These are phyloP conservation scores for Amiota mariae DNA, from an alignment of 2,888 invertebrate genomes.

Conservation along the genomic window DNA sequence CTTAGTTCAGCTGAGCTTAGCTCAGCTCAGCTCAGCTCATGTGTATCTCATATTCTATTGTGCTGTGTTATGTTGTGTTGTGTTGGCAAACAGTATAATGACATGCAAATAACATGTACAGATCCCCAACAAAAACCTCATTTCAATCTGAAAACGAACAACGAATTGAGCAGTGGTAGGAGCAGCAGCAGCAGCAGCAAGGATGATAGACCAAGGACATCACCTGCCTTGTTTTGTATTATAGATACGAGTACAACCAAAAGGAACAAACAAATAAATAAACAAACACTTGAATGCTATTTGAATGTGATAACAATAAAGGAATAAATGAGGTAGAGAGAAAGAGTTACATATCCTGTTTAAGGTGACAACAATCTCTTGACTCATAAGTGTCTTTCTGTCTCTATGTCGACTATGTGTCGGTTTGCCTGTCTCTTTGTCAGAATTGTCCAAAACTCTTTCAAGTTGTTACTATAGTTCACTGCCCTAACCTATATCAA, in stretches of 20 bases:
- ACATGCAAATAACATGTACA: constrained; percentile 61
- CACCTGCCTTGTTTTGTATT: background rate
- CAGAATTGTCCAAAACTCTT: too few species aligned
- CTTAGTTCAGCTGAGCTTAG: too few species aligned
- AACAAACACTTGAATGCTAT: background rate
- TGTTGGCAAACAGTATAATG: constrained; percentile 48
- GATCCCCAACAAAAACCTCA: constrained; percentile 53
- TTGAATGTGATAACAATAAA: background rate
- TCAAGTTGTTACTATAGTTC: too few species aligned
- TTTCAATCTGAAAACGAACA: constrained; percentile 51
- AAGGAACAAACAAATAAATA: background rate
- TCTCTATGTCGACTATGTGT: constrained; percentile 45
- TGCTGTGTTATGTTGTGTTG: background rate
- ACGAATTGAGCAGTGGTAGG: background rate
- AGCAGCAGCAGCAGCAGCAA: background rate
- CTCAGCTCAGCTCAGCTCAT: background rate
- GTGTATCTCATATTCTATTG: background rate
- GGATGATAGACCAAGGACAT: background rate
- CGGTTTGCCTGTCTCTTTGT: too few species aligned
- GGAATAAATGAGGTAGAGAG: background rate
- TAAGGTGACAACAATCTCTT: too few species aligned
- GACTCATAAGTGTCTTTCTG: constrained; percentile 33
- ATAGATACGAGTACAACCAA: background rate
- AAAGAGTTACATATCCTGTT: constrained; percentile 47
- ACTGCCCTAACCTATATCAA: too few species aligned